Evolutionary conservation across 1,140 invertebrate genomes (phyloP).

Genomic region (Sycophila sp.): DNA sequence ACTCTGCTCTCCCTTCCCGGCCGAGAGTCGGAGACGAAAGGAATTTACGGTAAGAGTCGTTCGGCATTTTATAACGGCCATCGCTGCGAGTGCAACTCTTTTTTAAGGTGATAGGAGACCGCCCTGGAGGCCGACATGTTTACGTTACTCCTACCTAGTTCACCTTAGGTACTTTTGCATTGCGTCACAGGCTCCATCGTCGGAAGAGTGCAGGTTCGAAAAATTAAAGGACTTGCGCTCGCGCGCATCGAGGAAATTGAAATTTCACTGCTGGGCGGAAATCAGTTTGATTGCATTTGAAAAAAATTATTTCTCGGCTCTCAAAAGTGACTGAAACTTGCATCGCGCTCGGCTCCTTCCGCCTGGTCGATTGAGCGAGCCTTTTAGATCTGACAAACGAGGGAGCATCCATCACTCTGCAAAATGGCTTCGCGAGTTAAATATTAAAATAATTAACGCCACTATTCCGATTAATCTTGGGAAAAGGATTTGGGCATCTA

Average conservation of each 20-base stretch:
- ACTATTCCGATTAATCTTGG: constrained; percentile 46
- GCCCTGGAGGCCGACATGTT: constrained; percentile 8
- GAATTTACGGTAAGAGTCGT: constrained; percentile 31
- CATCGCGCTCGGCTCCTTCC: no score
- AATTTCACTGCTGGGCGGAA: no score
- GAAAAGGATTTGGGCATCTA: constrained; percentile 42
- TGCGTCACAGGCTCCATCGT: background rate
- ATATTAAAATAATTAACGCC: no score
- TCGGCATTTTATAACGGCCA: constrained; percentile 22
- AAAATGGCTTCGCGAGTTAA: constrained; percentile 42
- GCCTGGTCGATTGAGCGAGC: background rate
- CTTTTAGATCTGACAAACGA: constrained; percentile 34
- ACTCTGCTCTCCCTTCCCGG: background rate
- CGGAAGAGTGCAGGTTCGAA: constrained; percentile 12
- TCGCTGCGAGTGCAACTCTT: constrained; percentile 1
- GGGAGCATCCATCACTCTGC: constrained; percentile 40
- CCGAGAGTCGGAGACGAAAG: constrained; percentile 10
- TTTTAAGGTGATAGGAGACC: constrained; percentile 13
- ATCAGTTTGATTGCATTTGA: no score
- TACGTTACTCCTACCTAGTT: background rate
- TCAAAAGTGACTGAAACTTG: no score
- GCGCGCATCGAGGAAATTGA: background rate
- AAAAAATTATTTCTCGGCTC: no score
- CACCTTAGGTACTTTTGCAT: background rate
- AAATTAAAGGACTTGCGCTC: background rate